These are phyloP conservation scores for Blastomussa wellsi DNA, from an alignment of 92 coral and sea anemone genomes.

Conservation along the genomic window DNA sequence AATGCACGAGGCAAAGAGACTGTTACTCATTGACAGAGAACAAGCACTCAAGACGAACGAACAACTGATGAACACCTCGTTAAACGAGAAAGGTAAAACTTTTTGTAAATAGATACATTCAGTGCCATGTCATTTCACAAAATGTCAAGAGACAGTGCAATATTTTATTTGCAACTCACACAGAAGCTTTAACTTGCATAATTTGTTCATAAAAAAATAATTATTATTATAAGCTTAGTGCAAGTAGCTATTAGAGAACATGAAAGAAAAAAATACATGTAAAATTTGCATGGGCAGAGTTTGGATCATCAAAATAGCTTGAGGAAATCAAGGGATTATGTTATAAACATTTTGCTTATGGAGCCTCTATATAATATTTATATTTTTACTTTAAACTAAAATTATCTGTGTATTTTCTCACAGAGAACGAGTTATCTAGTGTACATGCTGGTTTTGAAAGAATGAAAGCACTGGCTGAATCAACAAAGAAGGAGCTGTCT, in stretches of 20 bases:
- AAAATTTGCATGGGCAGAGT: neutral
- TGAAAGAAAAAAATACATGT: constrained; percentile 11
- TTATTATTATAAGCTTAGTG: constrained; percentile 5
- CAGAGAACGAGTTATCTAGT: constrained; percentile 3
- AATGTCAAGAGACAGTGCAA: neutral
- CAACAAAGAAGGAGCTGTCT: constrained; percentile 41
- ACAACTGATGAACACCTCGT: constrained; percentile 28
- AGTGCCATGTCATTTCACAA: constrained; percentile 16
- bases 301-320: constrained; percentile 14
- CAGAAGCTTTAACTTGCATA: neutral
- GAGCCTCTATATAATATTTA: too few species aligned
- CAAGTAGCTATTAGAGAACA: neutral
- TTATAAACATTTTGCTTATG: too few species aligned
- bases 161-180: constrained; percentile 20
- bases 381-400: too few species aligned
- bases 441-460: constrained; percentile 9
- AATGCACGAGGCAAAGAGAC: constrained; percentile 37
- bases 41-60: constrained; percentile 22
- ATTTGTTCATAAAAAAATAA: neutral
- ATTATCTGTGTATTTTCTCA: constrained; percentile 21
- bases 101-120: constrained; percentile 31
- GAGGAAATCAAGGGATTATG: constrained; percentile 10
- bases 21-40: constrained; percentile 18
- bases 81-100: constrained; percentile 48
- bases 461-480: constrained; percentile 33